These are phyloP conservation scores for Bucorvus abyssinicus DNA, from an alignment of 2,797 vertebrate species.

Conservation along the genomic window DNA sequence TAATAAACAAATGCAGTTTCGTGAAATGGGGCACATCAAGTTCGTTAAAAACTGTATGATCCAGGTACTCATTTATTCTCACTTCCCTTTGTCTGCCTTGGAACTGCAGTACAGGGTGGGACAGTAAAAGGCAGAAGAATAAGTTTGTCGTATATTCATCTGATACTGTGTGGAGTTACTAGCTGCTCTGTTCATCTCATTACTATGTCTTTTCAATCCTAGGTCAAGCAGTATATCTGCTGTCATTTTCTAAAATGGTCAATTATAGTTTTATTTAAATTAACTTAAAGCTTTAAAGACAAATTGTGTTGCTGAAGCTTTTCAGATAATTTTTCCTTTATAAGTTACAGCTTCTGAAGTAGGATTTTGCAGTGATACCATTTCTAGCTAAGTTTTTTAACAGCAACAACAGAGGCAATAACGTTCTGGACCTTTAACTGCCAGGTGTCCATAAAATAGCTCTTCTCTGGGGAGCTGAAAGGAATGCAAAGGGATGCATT, in stretches of 20 bases:
- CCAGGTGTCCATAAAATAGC: slow-evolving; percentile 54
- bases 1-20: background rate
- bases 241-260: background rate
- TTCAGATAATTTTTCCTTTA: background rate
- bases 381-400: slow-evolving; percentile 29
- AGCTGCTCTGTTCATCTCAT: background rate
- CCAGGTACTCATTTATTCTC: background rate
- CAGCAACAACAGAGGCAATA: background rate
- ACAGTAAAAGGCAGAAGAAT: background rate
- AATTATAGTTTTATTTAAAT: slow-evolving; percentile 32
- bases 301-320: background rate
- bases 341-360: background rate
- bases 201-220: background rate
- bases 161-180: background rate
- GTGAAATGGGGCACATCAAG: background rate
- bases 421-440: slow-evolving; percentile 45
- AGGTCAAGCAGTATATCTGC: background rate
- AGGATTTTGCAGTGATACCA: background rate
- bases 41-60: background rate
- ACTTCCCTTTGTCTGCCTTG: background rate
- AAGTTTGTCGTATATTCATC: background rate
- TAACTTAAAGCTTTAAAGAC: slow-evolving; percentile 8
- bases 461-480: slow-evolving; percentile 58
- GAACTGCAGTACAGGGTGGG: background rate
- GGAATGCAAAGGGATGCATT: slow-evolving; percentile 65